Conservation (phyloP, 2,113 vertebrate species). For the Shinisaurus crocodilurus region DNA sequence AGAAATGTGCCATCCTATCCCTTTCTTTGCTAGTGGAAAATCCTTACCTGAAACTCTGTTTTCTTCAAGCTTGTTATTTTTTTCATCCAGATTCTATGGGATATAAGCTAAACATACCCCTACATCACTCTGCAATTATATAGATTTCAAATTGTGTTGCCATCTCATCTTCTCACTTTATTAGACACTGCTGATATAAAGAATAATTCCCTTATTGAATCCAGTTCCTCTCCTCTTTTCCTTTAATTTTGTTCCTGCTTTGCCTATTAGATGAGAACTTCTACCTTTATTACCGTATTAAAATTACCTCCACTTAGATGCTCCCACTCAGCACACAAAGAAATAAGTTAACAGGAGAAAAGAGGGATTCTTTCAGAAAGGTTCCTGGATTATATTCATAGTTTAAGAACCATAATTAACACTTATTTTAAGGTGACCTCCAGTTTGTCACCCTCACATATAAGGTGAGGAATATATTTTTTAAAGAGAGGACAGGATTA, state of each 20-base stretch:
- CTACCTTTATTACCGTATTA: background rate
- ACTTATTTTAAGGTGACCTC: background rate
- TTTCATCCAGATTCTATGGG: background rate
- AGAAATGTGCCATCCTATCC: background rate
- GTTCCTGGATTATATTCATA: background rate
- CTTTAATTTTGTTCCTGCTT: background rate
- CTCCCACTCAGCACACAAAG: background rate
- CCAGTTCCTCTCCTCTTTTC: background rate
- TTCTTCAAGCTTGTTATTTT: background rate
- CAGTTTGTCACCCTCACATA: background rate
- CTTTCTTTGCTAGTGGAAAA: background rate
- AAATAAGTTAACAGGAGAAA: background rate
- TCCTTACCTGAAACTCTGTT: background rate
- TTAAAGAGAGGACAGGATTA: background rate
- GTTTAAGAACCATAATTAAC: background rate
- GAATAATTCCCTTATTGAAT: background rate
- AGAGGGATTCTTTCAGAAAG: background rate
- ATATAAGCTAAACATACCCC: background rate
- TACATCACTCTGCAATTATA: background rate
- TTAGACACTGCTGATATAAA: background rate
- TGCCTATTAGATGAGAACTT: background rate
- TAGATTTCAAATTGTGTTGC: background rate
- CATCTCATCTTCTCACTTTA: background rate
- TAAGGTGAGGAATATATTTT: background rate
- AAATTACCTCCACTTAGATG: background rate